A percentile compares a stretch with the other conserved stretches of the same genome.
These are phyloP conservation scores for Gambusia affinis DNA, from an alignment of 2,113 vertebrate species.

Conservation along the genomic window DNA sequence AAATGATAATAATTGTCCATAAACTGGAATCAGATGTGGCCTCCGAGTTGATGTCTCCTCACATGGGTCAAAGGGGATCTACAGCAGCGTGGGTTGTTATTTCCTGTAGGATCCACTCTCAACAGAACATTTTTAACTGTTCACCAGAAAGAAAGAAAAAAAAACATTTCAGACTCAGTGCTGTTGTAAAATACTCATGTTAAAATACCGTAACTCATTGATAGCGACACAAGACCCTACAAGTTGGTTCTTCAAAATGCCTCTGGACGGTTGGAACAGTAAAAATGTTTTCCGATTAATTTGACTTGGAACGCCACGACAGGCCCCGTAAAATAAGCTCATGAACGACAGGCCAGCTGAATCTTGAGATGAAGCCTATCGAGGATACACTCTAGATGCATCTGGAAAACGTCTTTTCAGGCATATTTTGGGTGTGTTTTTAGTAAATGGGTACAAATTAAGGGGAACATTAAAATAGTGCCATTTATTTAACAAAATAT, in stretches of 20 bases:
- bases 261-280: conserved; percentile 26
- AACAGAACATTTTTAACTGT: not conserved
- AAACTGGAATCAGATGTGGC: conserved; percentile 73
- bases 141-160: not conserved
- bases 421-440: not conserved
- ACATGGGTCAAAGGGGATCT: not conserved
- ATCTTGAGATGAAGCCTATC: not conserved
- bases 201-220: not conserved
- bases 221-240: not conserved
- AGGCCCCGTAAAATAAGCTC: not conserved
- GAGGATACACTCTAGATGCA: not conserved
- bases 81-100: not conserved
- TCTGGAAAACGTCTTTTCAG: not conserved
- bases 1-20: conserved; percentile 51
- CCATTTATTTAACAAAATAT: no score
- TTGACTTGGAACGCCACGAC: not conserved
- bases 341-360: no score
- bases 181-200: not conserved
- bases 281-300: not conserved
- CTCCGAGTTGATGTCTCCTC: conserved; percentile 30
- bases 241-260: conserved; percentile 40
- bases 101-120: not conserved
- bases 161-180: not conserved
- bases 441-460: not conserved
- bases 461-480: not conserved